Percentiles rank a stretch among this genome's conserved stretches.
Evolutionary conservation across 1,140 invertebrate species (phyloP).

Genomic region (Lysiphlebus fabarum): DNA sequence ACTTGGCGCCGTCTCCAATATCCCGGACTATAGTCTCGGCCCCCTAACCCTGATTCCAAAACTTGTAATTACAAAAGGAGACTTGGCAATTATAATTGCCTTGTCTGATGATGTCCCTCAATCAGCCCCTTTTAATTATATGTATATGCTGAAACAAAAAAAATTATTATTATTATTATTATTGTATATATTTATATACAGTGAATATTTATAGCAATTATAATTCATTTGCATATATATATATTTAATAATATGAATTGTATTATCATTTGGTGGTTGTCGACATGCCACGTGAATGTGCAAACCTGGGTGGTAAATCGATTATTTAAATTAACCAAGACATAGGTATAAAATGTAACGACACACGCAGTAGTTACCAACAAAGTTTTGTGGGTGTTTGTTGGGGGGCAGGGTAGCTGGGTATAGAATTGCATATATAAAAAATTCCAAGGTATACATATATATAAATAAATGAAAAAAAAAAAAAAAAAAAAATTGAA

Average conservation of each 20-base stretch:
- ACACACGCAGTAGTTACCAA: slow-evolving; percentile 17
- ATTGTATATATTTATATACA: too few relatives aligned
- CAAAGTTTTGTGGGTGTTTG: slow-evolving; percentile 25
- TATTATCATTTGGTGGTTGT: background rate
- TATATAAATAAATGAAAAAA: background rate
- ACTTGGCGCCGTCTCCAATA: background rate
- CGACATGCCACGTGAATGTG: slow-evolving; percentile 3
- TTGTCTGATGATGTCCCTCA: slow-evolving; percentile 19
- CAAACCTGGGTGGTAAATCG: slow-evolving; percentile 26
- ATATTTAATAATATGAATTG: too few relatives aligned
- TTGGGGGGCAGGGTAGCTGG: background rate
- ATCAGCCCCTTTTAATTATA: slow-evolving; percentile 49
- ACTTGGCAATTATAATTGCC: slow-evolving; percentile 56
- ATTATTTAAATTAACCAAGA: slow-evolving; percentile 32
- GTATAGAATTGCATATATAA: background rate
- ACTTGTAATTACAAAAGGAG: slow-evolving; percentile 58
- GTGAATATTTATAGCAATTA: too few relatives aligned
- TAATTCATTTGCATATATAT: too few relatives aligned
- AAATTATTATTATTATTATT: too few relatives aligned
- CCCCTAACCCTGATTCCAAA: slow-evolving; percentile 41
- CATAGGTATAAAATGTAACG: background rate
- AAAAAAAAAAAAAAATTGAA: slow-evolving; percentile 9
- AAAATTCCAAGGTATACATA: background rate
- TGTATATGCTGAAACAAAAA: slow-evolving; percentile 7
- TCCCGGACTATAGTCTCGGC: slow-evolving; percentile 19